Percentiles rank a stretch among this genome's conserved stretches.
phyloP scores from a whole-genome alignment of 2,888 invertebrate species.

The Petrolisthes manimaculis region DNA sequence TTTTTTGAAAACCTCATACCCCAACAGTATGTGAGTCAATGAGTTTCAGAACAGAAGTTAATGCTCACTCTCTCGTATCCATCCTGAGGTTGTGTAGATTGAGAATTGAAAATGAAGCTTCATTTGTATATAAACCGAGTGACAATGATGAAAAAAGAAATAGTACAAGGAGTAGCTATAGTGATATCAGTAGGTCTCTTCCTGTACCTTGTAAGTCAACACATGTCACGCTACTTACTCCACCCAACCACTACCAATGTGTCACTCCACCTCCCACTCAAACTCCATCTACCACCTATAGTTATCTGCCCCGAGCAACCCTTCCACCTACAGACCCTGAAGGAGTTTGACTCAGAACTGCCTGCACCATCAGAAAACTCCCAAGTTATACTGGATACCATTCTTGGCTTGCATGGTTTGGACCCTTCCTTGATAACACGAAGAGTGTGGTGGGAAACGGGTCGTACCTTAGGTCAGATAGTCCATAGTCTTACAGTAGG shows the following conservation, averaged over 20 bases:
- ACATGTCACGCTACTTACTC: slow-evolving; percentile 21
- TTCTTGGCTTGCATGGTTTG: slow-evolving; percentile 8
- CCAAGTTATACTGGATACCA: neutral
- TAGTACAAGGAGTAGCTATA: slow-evolving; percentile 19
- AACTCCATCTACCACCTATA: slow-evolving; percentile 28
- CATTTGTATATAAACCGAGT: too few species aligned
- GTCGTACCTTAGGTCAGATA: slow-evolving; percentile 28
- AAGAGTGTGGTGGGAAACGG: slow-evolving; percentile 32
- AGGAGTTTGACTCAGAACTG: slow-evolving; percentile 21
- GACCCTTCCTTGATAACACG: neutral
- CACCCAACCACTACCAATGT: slow-evolving; percentile 32
- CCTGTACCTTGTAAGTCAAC: slow-evolving; percentile 35
- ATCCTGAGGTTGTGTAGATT: neutral
- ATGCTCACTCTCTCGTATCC: neutral
- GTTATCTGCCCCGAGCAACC: slow-evolving; percentile 41
- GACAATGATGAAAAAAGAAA: too few species aligned
- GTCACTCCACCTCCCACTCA: slow-evolving; percentile 10
- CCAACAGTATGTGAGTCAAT: too few species aligned
- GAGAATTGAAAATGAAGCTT: too few species aligned
- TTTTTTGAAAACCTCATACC: too few species aligned
- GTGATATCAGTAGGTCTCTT: slow-evolving; percentile 29
- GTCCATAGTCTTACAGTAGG: slow-evolving; percentile 31
- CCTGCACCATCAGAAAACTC: neutral
- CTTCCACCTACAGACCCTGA: slow-evolving; percentile 24
- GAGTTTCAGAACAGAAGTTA: neutral